Percentiles rank a stretch among this genome's conserved stretches.
phyloP scores from a whole-genome alignment of 1,140 invertebrate species.

The Lepidurus packardi region DNA sequence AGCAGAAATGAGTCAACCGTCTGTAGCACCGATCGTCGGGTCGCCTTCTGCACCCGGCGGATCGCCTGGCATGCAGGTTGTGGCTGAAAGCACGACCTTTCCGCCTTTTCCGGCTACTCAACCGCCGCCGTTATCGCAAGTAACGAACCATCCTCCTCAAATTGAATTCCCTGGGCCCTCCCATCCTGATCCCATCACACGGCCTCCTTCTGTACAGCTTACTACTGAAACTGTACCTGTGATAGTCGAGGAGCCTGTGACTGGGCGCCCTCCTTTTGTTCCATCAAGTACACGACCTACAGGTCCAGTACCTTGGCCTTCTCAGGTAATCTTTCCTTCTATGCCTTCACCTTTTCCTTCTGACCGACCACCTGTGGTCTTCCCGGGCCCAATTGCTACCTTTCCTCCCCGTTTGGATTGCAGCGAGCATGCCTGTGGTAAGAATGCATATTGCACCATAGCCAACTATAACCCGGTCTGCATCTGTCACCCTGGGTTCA shows the following conservation, averaged over 20 bases:
- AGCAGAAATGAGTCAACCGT: background rate
- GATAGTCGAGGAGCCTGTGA: constrained; percentile 10
- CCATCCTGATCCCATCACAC: background rate
- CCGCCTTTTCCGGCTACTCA: background rate
- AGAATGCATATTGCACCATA: constrained; percentile 46
- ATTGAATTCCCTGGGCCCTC: background rate
- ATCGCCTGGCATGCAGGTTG: background rate
- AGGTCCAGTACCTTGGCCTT: constrained; percentile 19
- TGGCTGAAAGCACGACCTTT: background rate
- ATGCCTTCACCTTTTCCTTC: constrained; percentile 25
- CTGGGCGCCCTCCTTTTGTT: background rate
- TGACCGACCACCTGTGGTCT: constrained; percentile 16
- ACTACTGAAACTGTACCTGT: background rate
- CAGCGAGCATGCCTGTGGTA: constrained; percentile 49
- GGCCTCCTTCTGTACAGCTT: background rate
- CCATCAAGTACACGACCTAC: background rate
- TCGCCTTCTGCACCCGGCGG: background rate
- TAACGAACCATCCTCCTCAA: background rate
- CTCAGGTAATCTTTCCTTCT: constrained; percentile 19
- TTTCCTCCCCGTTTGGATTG: constrained; percentile 51
- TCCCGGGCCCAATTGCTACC: constrained; percentile 23
- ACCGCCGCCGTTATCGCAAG: background rate
- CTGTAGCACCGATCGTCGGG: background rate
- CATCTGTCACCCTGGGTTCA: constrained; percentile 42
- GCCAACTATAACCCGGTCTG: constrained; percentile 64